These are phyloP conservation scores for Stenodema calcarata DNA, from an alignment of 2,888 invertebrate species.

Conservation along the genomic window DNA sequence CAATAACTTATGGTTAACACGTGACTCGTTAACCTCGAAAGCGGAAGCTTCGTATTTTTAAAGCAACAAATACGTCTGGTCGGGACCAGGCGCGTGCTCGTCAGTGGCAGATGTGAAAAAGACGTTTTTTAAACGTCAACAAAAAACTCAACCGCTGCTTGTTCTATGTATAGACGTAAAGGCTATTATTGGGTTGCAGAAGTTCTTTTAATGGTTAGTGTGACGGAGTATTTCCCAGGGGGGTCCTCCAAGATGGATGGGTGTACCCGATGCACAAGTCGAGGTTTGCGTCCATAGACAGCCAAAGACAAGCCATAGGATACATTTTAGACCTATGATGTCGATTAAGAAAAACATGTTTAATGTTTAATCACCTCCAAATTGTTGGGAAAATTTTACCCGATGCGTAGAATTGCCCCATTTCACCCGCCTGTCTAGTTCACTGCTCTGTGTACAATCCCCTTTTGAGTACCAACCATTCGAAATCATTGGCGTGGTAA, in stretches of 20 bases:
- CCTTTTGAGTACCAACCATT: too few relatives aligned
- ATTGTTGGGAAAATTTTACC: too few relatives aligned
- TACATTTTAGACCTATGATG: too few relatives aligned
- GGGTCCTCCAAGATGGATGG: not conserved
- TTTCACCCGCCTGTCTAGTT: too few relatives aligned
- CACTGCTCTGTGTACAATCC: too few relatives aligned
- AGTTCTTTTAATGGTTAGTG: conserved; percentile 23
- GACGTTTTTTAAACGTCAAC: not conserved
- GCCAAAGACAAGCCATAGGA: not conserved
- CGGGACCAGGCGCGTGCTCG: conserved; percentile 15
- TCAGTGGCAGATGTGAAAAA: conserved; percentile 16
- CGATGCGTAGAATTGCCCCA: too few relatives aligned
- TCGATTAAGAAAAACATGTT: too few relatives aligned
- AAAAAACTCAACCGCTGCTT: not conserved
- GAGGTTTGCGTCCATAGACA: not conserved
- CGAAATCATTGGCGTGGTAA: too few relatives aligned
- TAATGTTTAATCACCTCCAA: too few relatives aligned
- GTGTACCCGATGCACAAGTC: not conserved
- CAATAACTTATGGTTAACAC: not conserved
- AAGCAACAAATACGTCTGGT: conserved; percentile 3
- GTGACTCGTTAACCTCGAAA: not conserved
- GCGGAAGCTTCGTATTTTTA: not conserved
- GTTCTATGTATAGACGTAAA: conserved; percentile 32
- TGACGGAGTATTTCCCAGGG: not conserved
- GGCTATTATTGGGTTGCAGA: conserved; percentile 31